Conservation (phyloP, 2,797 vertebrate species). For the Sebastes goodei region DNA sequence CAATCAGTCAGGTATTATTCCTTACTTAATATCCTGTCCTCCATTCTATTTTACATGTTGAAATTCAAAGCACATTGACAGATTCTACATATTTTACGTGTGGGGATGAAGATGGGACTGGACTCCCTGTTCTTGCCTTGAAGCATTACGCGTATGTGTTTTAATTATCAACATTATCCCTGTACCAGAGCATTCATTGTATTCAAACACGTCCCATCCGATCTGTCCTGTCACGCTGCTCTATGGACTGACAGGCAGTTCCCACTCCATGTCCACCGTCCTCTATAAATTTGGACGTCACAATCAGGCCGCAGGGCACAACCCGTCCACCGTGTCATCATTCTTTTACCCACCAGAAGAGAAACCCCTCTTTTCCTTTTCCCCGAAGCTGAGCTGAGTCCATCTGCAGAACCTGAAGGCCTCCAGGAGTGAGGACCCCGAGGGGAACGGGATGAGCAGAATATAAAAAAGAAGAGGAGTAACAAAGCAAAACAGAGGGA, state of each 20-base stretch:
- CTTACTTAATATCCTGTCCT: not conserved
- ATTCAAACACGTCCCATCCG: not conserved
- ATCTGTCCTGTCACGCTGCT: not conserved
- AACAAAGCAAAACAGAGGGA: conserved; percentile 14
- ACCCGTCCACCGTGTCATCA: conserved; percentile 7
- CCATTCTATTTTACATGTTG: not conserved
- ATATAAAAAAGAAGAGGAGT: not conserved
- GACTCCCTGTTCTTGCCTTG: not conserved
- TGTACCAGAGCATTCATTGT: not conserved
- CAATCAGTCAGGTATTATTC: not conserved
- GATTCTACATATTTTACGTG: not conserved
- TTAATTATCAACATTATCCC: not conserved
- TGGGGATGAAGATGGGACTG: not conserved
- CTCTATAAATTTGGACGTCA: conserved; percentile 2
- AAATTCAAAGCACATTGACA: not conserved
- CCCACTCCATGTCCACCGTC: not conserved
- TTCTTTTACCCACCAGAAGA: not conserved
- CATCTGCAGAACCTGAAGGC: conserved; percentile 2
- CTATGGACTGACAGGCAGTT: not conserved
- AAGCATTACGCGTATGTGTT: not conserved
- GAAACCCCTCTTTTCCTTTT: not conserved
- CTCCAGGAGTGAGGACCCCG: not conserved
- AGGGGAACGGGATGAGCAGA: conserved; percentile 1
- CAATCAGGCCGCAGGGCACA: conserved; percentile 3
- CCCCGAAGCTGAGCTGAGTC: conserved; percentile 6